Conservation (phyloP, 2,113 vertebrate species). For the Cepphus grylle region DNA sequence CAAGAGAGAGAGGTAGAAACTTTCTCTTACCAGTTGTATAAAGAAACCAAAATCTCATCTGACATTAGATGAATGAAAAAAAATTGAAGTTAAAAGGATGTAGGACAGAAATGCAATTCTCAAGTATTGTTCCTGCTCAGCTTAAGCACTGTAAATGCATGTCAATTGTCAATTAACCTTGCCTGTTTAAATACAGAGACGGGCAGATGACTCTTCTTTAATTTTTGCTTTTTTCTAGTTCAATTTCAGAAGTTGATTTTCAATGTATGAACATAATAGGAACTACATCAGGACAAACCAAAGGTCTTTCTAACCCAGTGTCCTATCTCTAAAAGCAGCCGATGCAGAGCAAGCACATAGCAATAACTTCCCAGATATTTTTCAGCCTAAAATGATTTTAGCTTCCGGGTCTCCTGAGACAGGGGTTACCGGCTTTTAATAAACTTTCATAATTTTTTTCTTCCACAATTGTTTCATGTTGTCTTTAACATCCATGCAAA, state of each 20-base stretch:
- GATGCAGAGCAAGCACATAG: neutral
- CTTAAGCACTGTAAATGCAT: slow-evolving; percentile 38
- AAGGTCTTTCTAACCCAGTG: neutral
- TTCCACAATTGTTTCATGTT: neutral
- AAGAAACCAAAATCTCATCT: neutral
- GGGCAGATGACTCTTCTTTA: slow-evolving; percentile 51
- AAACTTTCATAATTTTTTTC: neutral
- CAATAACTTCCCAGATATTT: neutral
- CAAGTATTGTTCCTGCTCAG: slow-evolving; percentile 37
- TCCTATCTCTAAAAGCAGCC: neutral
- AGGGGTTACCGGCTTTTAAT: neutral
- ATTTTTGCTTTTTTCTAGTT: slow-evolving; percentile 18
- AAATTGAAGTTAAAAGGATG: neutral
- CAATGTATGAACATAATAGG: neutral
- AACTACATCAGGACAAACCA: neutral
- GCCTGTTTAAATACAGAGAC: slow-evolving; percentile 55
- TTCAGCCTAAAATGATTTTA: neutral
- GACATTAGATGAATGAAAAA: neutral
- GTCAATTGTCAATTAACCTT: slow-evolving; percentile 67
- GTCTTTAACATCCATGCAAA: neutral
- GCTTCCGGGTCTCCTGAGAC: neutral
- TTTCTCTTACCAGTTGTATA: neutral
- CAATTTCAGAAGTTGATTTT: slow-evolving; percentile 35
- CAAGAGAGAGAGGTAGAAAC: neutral
- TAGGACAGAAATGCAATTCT: neutral